phyloP scores from a whole-genome alignment of 2,113 vertebrate genomes.

The Callipepla californica region DNA sequence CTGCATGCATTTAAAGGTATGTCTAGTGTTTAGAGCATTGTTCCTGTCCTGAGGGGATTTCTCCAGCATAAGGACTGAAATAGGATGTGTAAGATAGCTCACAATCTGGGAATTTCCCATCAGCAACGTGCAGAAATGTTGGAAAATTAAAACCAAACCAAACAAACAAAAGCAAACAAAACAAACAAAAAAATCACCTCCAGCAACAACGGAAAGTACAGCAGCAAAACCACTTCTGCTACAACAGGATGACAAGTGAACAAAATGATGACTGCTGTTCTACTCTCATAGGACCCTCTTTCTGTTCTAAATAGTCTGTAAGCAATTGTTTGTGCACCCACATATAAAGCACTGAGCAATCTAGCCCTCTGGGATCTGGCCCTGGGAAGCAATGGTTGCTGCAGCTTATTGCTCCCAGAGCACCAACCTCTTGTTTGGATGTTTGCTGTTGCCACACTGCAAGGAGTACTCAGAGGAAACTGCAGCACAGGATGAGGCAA shows the following conservation, averaged over 20 bases:
- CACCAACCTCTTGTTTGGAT: neutral
- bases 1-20: neutral
- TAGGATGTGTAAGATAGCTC: neutral
- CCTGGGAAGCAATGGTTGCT: rapidly evolving
- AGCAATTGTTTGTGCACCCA: neutral
- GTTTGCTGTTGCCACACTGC: neutral
- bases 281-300: neutral
- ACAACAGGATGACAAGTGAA: neutral
- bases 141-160: neutral
- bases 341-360: neutral
- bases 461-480: neutral
- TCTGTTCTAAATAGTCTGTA: neutral
- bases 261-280: neutral
- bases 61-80: neutral
- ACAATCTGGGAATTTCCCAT: neutral
- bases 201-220: neutral
- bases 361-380: too few relatives aligned
- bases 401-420: neutral
- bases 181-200: neutral
- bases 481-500: rapidly evolving
- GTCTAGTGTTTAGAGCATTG: neutral
- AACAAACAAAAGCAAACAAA: neutral
- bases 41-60: neutral
- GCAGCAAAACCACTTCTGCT: neutral
- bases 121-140: neutral